Conservation (phyloP, 2,113 vertebrate genomes). For the Crotalus tigris region DNA sequence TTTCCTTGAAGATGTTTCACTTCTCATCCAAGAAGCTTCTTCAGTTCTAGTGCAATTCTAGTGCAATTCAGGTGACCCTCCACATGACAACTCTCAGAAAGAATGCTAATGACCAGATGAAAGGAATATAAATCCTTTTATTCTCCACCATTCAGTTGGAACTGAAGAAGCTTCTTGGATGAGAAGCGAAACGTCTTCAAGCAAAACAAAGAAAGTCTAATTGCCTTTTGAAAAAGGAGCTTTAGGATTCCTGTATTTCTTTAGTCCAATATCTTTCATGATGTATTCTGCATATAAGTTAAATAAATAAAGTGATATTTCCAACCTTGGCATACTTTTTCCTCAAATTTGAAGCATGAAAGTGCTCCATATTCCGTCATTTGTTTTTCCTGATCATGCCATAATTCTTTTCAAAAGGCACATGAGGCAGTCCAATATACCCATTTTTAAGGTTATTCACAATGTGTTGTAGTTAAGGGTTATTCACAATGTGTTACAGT, state of each 20-base stretch:
- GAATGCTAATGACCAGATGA: not conserved
- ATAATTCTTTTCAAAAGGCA: not conserved
- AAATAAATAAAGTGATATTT: not conserved
- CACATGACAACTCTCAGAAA: not conserved
- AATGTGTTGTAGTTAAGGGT: not conserved
- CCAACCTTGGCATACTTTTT: not conserved
- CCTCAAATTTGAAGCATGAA: not conserved
- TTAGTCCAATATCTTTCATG: not conserved
- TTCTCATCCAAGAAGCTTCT: not conserved
- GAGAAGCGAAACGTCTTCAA: not conserved
- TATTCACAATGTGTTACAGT: not conserved
- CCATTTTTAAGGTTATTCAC: not conserved
- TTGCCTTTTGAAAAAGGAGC: not conserved
- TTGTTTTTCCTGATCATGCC: not conserved
- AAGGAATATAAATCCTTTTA: not conserved
- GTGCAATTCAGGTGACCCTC: not conserved
- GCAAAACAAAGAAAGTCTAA: not conserved
- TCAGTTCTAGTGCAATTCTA: not conserved
- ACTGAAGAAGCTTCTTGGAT: not conserved
- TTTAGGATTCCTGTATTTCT: not conserved
- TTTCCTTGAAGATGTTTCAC: not conserved
- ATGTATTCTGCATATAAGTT: not conserved
- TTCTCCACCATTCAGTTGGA: not conserved
- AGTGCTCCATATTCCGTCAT: not conserved
- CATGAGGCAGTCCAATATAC: not conserved